Conservation (phyloP, 2,888 invertebrate genomes). For the Cephus rjabovi region DNA sequence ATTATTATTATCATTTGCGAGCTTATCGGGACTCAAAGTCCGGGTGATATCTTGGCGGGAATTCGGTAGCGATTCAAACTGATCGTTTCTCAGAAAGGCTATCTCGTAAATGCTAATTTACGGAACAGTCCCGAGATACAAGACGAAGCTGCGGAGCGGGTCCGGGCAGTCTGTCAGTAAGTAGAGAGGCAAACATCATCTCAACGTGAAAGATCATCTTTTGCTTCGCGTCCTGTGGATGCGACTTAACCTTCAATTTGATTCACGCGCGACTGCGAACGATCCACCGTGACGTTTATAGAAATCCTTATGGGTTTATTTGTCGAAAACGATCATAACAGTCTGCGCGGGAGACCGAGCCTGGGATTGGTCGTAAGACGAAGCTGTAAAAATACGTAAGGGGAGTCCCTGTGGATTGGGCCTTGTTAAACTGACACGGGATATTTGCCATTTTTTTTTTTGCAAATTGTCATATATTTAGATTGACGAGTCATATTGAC, state of each 20-base stretch:
- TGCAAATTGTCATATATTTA: constrained; percentile 15
- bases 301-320: background rate
- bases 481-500: constrained; percentile 2
- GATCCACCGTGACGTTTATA: background rate
- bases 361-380: background rate
- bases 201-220: background rate
- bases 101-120: constrained; percentile 6
- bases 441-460: background rate
- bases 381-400: background rate
- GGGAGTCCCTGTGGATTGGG: background rate
- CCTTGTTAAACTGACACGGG: background rate
- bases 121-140: background rate
- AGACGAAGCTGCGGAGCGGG: background rate
- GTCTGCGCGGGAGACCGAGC: background rate
- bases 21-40: background rate
- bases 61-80: background rate
- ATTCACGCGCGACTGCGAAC: constrained; percentile 3
- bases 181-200: background rate
- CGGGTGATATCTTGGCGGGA: background rate
- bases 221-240: background rate
- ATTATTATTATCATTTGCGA: background rate
- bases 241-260: constrained; percentile 2
- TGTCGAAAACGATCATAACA: background rate
- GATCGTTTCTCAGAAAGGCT: background rate
- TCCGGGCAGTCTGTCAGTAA: background rate